Conservation (phyloP, 2,888 invertebrate species). For the Ganaspis brasiliensis region DNA sequence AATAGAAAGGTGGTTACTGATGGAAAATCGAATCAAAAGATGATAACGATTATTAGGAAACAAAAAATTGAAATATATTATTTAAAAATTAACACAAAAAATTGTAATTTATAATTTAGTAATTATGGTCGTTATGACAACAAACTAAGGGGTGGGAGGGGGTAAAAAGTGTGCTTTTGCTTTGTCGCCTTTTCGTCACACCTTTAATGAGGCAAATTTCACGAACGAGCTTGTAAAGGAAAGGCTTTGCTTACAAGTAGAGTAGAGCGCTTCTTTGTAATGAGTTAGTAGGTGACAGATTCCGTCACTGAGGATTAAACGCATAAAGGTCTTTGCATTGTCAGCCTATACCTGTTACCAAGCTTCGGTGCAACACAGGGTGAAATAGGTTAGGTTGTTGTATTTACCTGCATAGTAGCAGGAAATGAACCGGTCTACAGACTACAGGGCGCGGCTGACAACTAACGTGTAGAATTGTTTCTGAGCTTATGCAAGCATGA, state of each 20-base stretch:
- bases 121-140: neutral
- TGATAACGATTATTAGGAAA: neutral
- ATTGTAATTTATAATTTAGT: neutral
- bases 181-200: neutral
- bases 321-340: conserved; percentile 29
- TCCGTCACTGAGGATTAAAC: conserved; percentile 25
- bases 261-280: conserved; percentile 17
- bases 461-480: conserved; percentile 42
- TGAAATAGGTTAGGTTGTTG: conserved; percentile 24
- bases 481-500: conserved; percentile 26
- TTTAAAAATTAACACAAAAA: no score
- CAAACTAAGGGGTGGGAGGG: neutral
- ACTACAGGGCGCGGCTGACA: conserved; percentile 26
- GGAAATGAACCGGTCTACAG: conserved; percentile 40
- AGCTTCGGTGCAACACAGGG: neutral
- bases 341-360: conserved; percentile 22
- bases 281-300: conserved; percentile 25
- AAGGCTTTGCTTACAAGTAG: conserved; percentile 21
- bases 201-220: conserved; percentile 26
- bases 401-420: conserved; percentile 38
- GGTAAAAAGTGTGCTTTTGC: neutral
- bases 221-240: neutral
- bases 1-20: neutral
- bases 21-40: neutral
- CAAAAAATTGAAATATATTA: no score